These are phyloP conservation scores for Amblyornis subalaris DNA, from an alignment of 2,113 vertebrate species.

Conservation along the genomic window DNA sequence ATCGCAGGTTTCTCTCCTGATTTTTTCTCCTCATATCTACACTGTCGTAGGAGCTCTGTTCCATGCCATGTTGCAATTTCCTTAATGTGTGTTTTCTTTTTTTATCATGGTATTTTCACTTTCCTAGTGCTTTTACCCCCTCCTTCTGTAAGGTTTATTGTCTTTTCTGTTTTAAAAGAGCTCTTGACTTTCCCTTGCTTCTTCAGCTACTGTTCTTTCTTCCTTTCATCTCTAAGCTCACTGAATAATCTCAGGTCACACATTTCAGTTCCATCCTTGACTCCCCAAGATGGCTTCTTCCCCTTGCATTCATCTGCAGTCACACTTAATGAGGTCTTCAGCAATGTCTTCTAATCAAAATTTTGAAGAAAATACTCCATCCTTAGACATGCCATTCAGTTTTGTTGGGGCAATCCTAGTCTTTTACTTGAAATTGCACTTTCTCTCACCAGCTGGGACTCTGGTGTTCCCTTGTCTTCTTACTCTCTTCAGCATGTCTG, in stretches of 20 bases:
- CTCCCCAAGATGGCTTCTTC: neutral
- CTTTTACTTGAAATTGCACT: neutral
- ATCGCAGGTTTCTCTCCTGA: neutral
- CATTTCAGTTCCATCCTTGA: neutral
- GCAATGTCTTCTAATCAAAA: neutral
- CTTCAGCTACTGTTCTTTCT: neutral
- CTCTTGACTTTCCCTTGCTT: neutral
- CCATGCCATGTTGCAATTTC: neutral
- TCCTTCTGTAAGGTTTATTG: neutral
- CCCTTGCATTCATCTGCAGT: neutral
- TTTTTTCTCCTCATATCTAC: neutral
- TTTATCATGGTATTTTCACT: neutral
- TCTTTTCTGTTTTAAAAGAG: neutral
- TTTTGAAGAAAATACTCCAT: neutral
- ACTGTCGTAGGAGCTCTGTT: neutral
- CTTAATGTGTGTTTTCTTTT: neutral
- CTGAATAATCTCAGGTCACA: neutral
- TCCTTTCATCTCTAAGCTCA: neutral
- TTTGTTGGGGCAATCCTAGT: neutral
- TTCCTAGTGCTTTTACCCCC: neutral
- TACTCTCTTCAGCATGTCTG: neutral
- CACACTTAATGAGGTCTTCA: neutral
- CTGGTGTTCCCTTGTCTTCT: neutral
- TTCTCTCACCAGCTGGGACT: neutral
- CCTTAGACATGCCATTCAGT: neutral